phyloP scores from a whole-genome alignment of 2,888 invertebrate species.

The Yponomeuta evonymella region DNA sequence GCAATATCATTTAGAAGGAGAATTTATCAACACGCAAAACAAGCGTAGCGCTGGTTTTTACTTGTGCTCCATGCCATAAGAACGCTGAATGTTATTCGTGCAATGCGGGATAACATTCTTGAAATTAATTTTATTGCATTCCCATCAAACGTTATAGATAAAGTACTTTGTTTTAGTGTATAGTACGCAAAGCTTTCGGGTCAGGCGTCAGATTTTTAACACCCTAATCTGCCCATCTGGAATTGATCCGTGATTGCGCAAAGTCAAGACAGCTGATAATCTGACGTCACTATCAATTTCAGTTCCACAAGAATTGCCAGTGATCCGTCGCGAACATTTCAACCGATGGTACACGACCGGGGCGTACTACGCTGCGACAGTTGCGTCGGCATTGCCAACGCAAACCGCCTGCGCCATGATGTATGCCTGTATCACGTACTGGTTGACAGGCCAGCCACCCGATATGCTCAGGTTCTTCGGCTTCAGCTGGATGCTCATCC shows the following conservation, averaged over 20 bases:
- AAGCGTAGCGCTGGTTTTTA: no score
- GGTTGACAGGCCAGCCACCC: slow-evolving; percentile 90
- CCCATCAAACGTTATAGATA: no score
- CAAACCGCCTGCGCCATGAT: slow-evolving; percentile 84
- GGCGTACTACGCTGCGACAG: slow-evolving; percentile 87
- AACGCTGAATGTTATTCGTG: no score
- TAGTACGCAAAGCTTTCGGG: no score
- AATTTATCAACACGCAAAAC: no score
- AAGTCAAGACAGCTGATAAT: no score
- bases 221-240: neutral
- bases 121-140: no score
- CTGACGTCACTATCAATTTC: slow-evolving; percentile 26
- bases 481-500: slow-evolving; percentile 82
- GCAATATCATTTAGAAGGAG: no score
- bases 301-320: slow-evolving; percentile 91
- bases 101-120: no score
- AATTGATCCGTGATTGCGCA: no score
- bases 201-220: neutral
- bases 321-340: slow-evolving; percentile 88
- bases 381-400: slow-evolving; percentile 87
- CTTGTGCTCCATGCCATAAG: no score
- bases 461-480: slow-evolving; percentile 82
- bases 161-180: no score
- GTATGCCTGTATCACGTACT: slow-evolving; percentile 88
- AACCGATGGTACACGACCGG: slow-evolving; percentile 93